Conservation (phyloP, 2,113 vertebrate species). For the Macrotus californicus region DNA sequence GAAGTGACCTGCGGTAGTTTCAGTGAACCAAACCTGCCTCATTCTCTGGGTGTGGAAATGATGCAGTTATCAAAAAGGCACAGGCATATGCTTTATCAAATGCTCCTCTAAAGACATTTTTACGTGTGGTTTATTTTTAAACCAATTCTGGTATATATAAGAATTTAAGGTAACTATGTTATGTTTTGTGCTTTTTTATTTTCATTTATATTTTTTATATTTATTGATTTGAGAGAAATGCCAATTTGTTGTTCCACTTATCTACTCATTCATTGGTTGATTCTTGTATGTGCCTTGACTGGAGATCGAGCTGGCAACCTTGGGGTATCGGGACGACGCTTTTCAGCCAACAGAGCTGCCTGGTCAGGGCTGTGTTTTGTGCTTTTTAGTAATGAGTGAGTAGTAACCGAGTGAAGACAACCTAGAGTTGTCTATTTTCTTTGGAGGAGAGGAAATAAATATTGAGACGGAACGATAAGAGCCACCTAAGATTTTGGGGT, state of each 20-base stretch:
- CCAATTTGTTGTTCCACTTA: not conserved
- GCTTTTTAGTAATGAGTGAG: not conserved
- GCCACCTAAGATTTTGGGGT: not conserved
- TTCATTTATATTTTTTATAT: not conserved
- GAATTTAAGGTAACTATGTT: not conserved
- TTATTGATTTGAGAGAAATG: not conserved
- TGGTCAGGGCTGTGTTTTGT: not conserved
- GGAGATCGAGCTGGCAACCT: not conserved
- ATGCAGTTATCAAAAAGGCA: not conserved
- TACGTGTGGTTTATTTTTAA: not conserved
- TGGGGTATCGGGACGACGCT: not conserved
- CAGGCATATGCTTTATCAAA: not conserved
- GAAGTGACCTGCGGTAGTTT: not conserved
- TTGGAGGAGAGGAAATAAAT: not conserved
- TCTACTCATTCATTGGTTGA: not conserved
- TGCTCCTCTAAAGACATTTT: constrained; percentile 5
- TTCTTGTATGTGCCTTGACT: not conserved
- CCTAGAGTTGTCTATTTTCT: constrained; percentile 34
- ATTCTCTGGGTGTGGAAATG: not conserved
- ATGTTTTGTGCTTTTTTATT: not conserved
- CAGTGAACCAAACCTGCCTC: not conserved
- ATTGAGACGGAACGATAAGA: not conserved
- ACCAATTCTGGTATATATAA: not conserved
- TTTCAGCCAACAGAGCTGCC: not conserved
- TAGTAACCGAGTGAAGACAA: not conserved